Evolutionary conservation across 2,888 invertebrate genomes (phyloP).

Genomic region (Ernsta delagoae): DNA sequence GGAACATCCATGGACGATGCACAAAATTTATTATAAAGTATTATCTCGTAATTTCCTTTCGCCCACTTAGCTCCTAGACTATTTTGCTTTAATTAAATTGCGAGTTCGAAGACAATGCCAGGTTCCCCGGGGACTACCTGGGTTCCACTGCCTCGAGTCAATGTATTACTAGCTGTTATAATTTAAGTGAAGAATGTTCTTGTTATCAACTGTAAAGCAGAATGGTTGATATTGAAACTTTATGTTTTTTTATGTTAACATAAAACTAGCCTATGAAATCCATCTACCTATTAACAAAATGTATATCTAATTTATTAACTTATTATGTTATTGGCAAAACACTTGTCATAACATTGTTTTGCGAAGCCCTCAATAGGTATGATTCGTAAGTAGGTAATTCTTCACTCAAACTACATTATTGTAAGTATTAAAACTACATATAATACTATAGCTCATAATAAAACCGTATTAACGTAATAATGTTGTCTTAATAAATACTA

Average conservation of each 20-base stretch:
- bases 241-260: background rate
- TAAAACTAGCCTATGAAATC: no score
- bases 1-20: slow-evolving; percentile 24
- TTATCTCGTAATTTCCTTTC: slow-evolving; percentile 37
- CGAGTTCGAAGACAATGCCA: slow-evolving; percentile 40
- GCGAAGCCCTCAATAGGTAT: no score
- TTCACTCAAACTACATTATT: no score
- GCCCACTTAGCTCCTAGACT: slow-evolving; percentile 35
- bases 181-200: slow-evolving; percentile 23
- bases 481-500: no score
- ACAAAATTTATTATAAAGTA: slow-evolving; percentile 32
- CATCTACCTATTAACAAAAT: no score
- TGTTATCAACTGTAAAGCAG: background rate
- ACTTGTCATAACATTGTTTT: no score
- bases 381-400: no score
- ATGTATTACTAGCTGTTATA: slow-evolving; percentile 35
- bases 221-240: background rate
- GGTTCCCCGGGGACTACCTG: slow-evolving; percentile 40
- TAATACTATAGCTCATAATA: no score
- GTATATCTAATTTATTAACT: background rate
- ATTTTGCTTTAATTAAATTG: slow-evolving; percentile 45
- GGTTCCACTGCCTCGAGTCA: slow-evolving; percentile 37
- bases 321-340: no score
- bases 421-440: no score
- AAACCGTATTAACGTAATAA: no score